Evolutionary conservation across 1,140 invertebrate species (phyloP).

Genomic region (Tetramorium simillimum): DNA sequence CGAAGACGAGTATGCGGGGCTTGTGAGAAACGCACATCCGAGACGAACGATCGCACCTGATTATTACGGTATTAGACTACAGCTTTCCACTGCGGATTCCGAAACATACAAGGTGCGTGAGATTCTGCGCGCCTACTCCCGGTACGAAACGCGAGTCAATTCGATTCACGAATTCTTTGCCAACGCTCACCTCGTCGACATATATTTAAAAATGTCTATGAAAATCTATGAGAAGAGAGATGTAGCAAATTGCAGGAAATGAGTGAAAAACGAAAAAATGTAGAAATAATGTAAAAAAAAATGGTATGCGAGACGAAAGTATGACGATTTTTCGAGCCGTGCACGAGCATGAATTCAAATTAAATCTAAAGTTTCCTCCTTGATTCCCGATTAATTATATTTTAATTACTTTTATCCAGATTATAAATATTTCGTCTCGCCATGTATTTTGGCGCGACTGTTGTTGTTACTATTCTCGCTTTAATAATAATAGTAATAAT

Average conservation of each 20-base stretch:
- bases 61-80: slow-evolving; percentile 21
- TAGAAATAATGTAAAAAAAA: slow-evolving; percentile 12
- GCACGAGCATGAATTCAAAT: not conserved
- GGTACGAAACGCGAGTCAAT: slow-evolving; percentile 85
- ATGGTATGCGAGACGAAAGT: slow-evolving; percentile 6
- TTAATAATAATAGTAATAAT: slow-evolving; percentile 28
- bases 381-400: not conserved
- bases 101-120: slow-evolving; percentile 78
- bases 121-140: slow-evolving; percentile 80
- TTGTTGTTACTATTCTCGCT: not conserved
- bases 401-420: not conserved
- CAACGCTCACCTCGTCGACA: slow-evolving; percentile 44
- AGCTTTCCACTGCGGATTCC: slow-evolving; percentile 78
- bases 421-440: not conserved
- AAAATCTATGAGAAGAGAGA: not conserved
- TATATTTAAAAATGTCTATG: slow-evolving; percentile 32
- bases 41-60: slow-evolving; percentile 7
- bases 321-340: slow-evolving; percentile 53
- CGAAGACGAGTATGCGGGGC: not conserved
- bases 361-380: not conserved
- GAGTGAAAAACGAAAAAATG: not conserved
- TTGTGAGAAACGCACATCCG: not conserved
- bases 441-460: not conserved
- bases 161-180: slow-evolving; percentile 77
- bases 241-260: not conserved